These are phyloP conservation scores for Volucella inanis DNA, from an alignment of 2,888 invertebrate genomes.

Conservation along the genomic window DNA sequence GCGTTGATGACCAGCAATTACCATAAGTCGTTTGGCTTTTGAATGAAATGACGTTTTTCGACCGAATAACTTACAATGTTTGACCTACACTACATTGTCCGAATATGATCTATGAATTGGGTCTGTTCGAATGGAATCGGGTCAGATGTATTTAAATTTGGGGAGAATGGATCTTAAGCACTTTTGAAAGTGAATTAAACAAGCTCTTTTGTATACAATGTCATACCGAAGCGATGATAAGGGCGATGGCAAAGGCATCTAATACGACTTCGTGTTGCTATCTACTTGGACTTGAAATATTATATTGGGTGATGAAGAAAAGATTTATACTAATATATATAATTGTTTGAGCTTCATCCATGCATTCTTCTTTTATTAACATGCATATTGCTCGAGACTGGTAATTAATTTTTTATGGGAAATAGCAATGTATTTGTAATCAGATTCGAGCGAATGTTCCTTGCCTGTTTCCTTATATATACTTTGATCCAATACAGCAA, in stretches of 20 bases:
- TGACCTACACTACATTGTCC: not conserved
- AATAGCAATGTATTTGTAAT: too few relatives aligned
- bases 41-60: constrained; percentile 16
- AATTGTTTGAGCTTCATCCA: too few relatives aligned
- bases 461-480: too few relatives aligned
- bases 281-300: not conserved
- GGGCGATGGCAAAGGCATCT: constrained; percentile 17
- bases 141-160: constrained; percentile 13
- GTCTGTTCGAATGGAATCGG: not conserved
- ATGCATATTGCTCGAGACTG: too few relatives aligned
- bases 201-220: not conserved
- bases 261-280: constrained; percentile 42
- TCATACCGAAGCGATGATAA: constrained; percentile 12
- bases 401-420: too few relatives aligned
- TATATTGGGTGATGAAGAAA: not conserved
- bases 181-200: not conserved
- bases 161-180: not conserved
- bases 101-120: not conserved
- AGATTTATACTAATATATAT: too few relatives aligned
- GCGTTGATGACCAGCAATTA: constrained; percentile 46
- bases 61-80: constrained; percentile 3
- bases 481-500: too few relatives aligned
- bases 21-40: constrained; percentile 48
- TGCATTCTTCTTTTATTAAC: too few relatives aligned
- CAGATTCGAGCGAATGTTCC: too few relatives aligned